Base-by-base conservation (phyloP, 1,140 invertebrate genomes). In the Lucilia sericata region DNA sequence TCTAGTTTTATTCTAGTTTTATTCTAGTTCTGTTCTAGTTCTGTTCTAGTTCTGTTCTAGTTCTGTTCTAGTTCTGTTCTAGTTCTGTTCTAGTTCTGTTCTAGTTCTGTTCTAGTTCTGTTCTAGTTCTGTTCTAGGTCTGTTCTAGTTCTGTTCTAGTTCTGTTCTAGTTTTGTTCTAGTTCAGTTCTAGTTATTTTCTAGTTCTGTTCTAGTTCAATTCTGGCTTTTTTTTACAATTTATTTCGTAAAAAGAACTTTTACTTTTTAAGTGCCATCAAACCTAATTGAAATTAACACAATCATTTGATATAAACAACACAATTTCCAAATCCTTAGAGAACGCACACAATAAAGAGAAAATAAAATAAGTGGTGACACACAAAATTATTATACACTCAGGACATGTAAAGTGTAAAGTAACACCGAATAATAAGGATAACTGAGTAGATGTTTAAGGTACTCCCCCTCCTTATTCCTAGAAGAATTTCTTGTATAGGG, bases 211-310 rank as follows among this genome's bases (percentile, higher is more conserved):
- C 60, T 17, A 65, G 25, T 30, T 30, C 25, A 70, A 70, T 21
- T 21, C 60, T 70, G 60, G 2, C 60, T 8, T 1, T 9, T 21
- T 19, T n/a, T n/a, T n/a, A n/a, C 60, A 70, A 70, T 70, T 70
- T 21, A 70, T 70, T 70, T 36, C 36, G 3, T 7, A 19, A 70
- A 21, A 5, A 21, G n/a, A 21, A 70, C 60, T 70, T 70, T 70
- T 70, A 21, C 55, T n/a, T 60, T n/a, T n/a, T 60, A 60, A 60
- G 21, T n/a, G 9, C 65, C 65, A 70, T 70, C 19, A 70, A 70
- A 12, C 65, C 21, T 70, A 70, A 70, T 70, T 70, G 65, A 70
- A 70, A 21, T 70, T 19, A 70, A 70, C 65, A 70, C n/a, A 70
- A 70, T 70, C 65, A n/a, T 70, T 21, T 25, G 65, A 70, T n/a